Evolutionary conservation across 2,797 vertebrate species (phyloP).

Genomic region (Melanotaenia boesemani): DNA sequence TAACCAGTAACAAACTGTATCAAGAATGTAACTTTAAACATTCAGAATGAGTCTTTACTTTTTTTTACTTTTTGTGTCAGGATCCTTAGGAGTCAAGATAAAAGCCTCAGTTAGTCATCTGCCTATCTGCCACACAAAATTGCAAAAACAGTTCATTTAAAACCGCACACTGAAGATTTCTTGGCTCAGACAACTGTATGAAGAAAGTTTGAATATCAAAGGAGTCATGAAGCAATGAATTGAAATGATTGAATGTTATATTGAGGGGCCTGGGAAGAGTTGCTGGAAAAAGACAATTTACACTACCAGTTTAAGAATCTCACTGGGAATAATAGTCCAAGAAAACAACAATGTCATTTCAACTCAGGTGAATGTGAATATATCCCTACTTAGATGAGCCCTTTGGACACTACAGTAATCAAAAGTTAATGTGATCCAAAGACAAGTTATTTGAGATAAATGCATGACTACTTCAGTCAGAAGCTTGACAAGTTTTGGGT

Average conservation of each 20-base stretch:
- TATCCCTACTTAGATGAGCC: slow-evolving; percentile 24
- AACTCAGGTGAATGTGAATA: slow-evolving; percentile 60
- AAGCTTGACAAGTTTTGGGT: slow-evolving; percentile 14
- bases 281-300: not conserved
- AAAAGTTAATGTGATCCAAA: slow-evolving; percentile 6
- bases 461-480: slow-evolving; percentile 6
- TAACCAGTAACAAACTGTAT: not conserved
- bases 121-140: slow-evolving; percentile 4
- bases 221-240: not conserved
- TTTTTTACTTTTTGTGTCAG: too few species aligned
- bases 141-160: slow-evolving; percentile 22
- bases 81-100: not conserved
- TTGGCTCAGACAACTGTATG: slow-evolving; percentile 17
- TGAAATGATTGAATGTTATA: slow-evolving; percentile 18
- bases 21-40: not conserved
- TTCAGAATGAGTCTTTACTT: not conserved
- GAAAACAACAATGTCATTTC: slow-evolving; percentile 53
- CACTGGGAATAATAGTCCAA: slow-evolving; percentile 18
- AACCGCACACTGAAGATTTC: slow-evolving; percentile 24
- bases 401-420: slow-evolving; percentile 18
- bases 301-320: not conserved
- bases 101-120: slow-evolving; percentile 1
- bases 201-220: not conserved
- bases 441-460: slow-evolving; percentile 26
- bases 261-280: not conserved